Conservation (phyloP, 2,797 vertebrate genomes). For the Peromyscus eremicus region DNA sequence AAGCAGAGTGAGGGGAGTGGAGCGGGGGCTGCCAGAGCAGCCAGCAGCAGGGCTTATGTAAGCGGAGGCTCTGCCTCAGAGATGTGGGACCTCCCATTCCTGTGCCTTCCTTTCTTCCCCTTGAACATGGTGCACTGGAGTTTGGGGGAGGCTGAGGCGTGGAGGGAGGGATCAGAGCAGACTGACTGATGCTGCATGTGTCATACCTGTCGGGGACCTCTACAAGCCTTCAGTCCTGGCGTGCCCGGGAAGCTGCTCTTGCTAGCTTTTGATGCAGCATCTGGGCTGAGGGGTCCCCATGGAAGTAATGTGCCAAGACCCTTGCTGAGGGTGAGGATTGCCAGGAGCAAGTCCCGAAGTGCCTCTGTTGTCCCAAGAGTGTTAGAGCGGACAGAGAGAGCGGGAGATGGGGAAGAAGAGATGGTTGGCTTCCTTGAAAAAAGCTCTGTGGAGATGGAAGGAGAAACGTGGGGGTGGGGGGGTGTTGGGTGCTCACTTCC, state of each 20-base stretch:
- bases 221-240: not conserved
- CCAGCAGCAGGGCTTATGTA: not conserved
- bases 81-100: not conserved
- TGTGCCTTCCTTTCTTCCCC: not conserved
- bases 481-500: not conserved
- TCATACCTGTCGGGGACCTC: not conserved
- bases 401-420: not conserved
- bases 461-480: not conserved
- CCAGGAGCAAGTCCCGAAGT: not conserved
- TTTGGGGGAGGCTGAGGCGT: not conserved
- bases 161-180: not conserved
- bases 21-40: not conserved
- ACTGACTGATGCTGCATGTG: not conserved
- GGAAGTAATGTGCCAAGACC: not conserved
- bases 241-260: not conserved
- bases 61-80: not conserved
- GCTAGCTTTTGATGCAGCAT: not conserved
- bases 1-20: not conserved
- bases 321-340: not conserved
- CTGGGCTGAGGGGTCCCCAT: not conserved
- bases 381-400: not conserved
- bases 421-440: not conserved
- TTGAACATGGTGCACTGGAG: not conserved
- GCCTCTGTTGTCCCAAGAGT: not conserved
- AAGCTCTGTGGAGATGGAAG: not conserved